Conservation (phyloP, 2,797 vertebrate species). For the Intellagama lesueurii region DNA sequence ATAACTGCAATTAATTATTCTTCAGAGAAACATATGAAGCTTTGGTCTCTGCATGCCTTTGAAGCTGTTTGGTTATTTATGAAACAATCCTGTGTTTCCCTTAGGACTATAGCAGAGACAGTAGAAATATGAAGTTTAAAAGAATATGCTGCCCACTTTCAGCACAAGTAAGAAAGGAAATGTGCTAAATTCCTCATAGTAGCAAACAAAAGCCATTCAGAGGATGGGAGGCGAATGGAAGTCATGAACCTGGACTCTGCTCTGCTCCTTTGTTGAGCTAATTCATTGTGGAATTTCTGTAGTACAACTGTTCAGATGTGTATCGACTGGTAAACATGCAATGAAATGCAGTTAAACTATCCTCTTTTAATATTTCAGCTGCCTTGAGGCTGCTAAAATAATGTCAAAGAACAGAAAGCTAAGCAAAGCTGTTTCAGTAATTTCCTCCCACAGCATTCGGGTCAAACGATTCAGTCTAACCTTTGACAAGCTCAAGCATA, state of each 20-base stretch:
- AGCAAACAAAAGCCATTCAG: neutral
- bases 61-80: neutral
- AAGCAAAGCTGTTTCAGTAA: slow-evolving; percentile 16
- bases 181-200: neutral
- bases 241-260: neutral
- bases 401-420: slow-evolving; percentile 19
- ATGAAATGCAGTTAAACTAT: slow-evolving; percentile 5
- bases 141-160: neutral
- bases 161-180: neutral
- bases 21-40: neutral
- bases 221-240: neutral
- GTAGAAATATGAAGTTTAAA: neutral
- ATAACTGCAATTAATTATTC: neutral
- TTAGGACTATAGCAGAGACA: neutral
- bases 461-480: slow-evolving; percentile 19
- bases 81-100: neutral
- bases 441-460: neutral
- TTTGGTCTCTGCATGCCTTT: neutral
- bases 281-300: slow-evolving; percentile 28
- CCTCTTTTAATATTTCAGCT: slow-evolving; percentile 36
- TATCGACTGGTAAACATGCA: slow-evolving; percentile 28
- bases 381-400: slow-evolving; percentile 15
- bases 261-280: neutral
- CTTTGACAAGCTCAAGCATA: slow-evolving; percentile 10
- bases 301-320: slow-evolving; percentile 14